phyloP scores from a whole-genome alignment of 2,113 vertebrate species.

The Platysternon megacephalum region DNA sequence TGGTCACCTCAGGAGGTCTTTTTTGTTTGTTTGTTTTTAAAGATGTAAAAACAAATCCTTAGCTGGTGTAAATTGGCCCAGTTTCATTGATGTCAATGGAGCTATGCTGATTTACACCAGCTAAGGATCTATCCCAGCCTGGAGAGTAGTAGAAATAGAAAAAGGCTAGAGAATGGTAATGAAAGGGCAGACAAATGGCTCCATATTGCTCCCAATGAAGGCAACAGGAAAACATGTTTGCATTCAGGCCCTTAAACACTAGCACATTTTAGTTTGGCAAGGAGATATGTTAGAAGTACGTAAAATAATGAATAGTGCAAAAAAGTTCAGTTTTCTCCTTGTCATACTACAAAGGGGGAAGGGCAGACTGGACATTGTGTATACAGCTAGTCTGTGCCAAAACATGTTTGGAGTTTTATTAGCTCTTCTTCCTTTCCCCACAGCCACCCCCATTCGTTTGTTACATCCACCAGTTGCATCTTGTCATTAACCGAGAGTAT shows the following conservation, averaged over 20 bases:
- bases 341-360: background rate
- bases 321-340: background rate
- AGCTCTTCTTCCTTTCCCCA: background rate
- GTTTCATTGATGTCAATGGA: background rate
- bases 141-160: background rate
- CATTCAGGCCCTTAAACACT: background rate
- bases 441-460: background rate
- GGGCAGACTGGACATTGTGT: background rate
- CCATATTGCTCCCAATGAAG: background rate
- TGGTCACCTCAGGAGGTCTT: background rate
- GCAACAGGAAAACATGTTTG: background rate
- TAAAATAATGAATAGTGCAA: background rate
- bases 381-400: background rate
- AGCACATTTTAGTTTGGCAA: background rate
- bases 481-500: background rate
- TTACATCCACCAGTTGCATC: background rate
- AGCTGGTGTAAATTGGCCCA: background rate
- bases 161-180: background rate
- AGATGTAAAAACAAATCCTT: slow-evolving; percentile 5
- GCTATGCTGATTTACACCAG: slow-evolving; percentile 8
- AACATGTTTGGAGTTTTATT: background rate
- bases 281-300: background rate
- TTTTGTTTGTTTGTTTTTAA: background rate
- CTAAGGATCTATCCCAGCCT: background rate
- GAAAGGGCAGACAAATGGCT: background rate